Conservation (phyloP, 2,797 vertebrate genomes). For the Premnoplex brunnescens region DNA sequence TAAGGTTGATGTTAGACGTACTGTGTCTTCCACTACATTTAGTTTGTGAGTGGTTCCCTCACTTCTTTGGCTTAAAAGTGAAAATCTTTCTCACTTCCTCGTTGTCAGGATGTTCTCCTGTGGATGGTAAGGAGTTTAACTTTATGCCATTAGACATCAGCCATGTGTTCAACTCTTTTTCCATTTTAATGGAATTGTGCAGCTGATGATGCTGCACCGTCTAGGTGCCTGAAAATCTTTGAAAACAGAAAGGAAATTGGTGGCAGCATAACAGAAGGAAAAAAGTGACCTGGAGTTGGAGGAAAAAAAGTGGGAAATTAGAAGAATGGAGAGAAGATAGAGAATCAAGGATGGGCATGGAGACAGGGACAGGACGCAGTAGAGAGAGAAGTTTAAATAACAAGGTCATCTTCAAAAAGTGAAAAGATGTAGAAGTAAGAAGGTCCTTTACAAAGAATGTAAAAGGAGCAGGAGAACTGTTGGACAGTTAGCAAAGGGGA, state of each 20-base stretch:
- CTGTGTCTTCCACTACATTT: neutral
- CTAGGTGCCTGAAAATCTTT: neutral
- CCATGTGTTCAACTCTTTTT: neutral
- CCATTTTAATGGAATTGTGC: neutral
- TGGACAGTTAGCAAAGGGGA: neutral
- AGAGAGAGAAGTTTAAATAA: neutral
- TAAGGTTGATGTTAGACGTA: neutral
- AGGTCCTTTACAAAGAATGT: neutral
- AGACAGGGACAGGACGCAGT: neutral
- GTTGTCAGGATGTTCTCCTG: neutral
- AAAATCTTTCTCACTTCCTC: neutral
- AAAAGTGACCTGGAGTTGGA: neutral
- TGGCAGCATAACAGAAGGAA: neutral
- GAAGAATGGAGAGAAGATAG: neutral
- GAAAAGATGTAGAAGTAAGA: neutral
- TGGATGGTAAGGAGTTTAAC: neutral
- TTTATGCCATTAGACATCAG: neutral
- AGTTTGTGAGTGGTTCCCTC: neutral
- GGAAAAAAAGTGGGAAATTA: neutral
- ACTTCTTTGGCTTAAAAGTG: neutral
- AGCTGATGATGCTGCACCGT: neutral
- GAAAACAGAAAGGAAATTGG: neutral
- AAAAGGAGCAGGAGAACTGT: neutral
- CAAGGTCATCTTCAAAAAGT: neutral
- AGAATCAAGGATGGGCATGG: neutral